Percentiles rank a stretch among this genome's conserved stretches.
These are phyloP conservation scores for Sinelater perroti DNA, from an alignment of 2,888 invertebrate species.

Conservation along the genomic window DNA sequence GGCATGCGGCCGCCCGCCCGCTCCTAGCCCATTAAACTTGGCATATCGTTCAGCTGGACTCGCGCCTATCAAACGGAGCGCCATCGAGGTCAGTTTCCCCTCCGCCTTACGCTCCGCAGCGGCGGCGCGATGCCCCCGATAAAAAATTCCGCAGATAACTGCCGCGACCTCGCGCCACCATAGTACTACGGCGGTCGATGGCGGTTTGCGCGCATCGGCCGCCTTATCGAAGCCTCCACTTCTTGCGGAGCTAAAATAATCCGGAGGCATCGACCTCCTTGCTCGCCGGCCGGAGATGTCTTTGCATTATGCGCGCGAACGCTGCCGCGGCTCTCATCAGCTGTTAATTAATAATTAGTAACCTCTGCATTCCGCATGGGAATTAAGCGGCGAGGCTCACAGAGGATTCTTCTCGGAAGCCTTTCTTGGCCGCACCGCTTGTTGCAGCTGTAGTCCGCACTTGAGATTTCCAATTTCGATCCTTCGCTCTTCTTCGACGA, in stretches of 20 bases:
- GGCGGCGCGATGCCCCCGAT: neutral
- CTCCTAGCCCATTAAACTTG: neutral
- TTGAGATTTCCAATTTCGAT: too few relatives aligned
- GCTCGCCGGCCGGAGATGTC: conserved; percentile 1
- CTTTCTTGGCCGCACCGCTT: neutral
- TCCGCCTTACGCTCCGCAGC: neutral
- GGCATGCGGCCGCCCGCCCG: neutral
- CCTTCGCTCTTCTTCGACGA: too few relatives aligned
- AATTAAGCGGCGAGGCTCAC: conserved; percentile 5
- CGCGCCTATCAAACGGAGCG: too few relatives aligned
- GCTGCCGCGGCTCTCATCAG: conserved; percentile 4
- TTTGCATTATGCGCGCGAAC: neutral
- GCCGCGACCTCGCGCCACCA: neutral
- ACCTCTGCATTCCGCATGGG: conserved; percentile 9
- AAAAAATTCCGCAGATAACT: neutral
- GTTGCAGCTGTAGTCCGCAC: too few relatives aligned
- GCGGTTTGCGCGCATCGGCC: neutral
- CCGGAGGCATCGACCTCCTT: conserved; percentile 28
- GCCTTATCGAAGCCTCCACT: conserved; percentile 1
- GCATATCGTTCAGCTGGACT: too few relatives aligned
- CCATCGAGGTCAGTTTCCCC: too few relatives aligned
- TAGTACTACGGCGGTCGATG: conserved; percentile 1
- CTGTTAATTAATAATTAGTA: conserved; percentile 15
- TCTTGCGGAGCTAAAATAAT: conserved; percentile 19
- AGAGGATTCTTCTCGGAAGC: neutral